Conservation (phyloP, 2,113 vertebrate species). For the Vimba vimba region DNA sequence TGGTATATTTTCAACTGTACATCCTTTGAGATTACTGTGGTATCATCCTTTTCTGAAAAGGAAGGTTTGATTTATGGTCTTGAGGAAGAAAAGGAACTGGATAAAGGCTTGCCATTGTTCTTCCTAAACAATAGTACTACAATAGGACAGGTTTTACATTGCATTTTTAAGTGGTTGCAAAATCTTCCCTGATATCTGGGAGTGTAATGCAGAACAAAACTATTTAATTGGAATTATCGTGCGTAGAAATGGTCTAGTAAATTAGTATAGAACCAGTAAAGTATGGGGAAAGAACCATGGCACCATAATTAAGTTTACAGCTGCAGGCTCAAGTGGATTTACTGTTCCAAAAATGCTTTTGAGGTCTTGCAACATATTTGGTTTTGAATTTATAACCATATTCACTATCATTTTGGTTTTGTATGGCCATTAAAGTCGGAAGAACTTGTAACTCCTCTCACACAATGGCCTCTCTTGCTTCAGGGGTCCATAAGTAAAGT, state of each 20-base stretch:
- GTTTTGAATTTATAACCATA: constrained; percentile 26
- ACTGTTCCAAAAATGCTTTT: constrained; percentile 28
- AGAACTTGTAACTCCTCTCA: not conserved
- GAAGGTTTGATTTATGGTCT: constrained; percentile 46
- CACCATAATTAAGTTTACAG: constrained; percentile 4
- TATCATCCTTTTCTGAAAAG: constrained; percentile 43
- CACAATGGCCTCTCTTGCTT: constrained; percentile 33
- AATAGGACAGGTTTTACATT: constrained; percentile 32
- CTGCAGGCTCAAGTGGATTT: constrained; percentile 30
- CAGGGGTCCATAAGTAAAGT: constrained; percentile 32
- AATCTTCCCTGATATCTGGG: not conserved
- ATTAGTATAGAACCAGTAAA: not conserved
- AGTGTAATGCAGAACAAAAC: not conserved
- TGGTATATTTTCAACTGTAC: constrained; percentile 44
- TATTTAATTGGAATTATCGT: not conserved
- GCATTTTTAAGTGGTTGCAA: constrained; percentile 23
- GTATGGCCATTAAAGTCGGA: constrained; percentile 31
- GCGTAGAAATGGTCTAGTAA: not conserved
- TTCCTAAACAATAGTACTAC: constrained; percentile 31
- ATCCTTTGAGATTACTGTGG: constrained; percentile 39
- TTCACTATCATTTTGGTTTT: not conserved
- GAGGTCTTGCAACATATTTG: not conserved
- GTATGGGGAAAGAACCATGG: not conserved
- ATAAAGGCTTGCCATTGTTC: constrained; percentile 28
- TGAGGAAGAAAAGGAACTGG: not conserved